Percentiles rank a stretch among this genome's conserved stretches.
These are phyloP conservation scores for Taurulus bubalis DNA, from an alignment of 2,113 vertebrate species.

Conservation along the genomic window DNA sequence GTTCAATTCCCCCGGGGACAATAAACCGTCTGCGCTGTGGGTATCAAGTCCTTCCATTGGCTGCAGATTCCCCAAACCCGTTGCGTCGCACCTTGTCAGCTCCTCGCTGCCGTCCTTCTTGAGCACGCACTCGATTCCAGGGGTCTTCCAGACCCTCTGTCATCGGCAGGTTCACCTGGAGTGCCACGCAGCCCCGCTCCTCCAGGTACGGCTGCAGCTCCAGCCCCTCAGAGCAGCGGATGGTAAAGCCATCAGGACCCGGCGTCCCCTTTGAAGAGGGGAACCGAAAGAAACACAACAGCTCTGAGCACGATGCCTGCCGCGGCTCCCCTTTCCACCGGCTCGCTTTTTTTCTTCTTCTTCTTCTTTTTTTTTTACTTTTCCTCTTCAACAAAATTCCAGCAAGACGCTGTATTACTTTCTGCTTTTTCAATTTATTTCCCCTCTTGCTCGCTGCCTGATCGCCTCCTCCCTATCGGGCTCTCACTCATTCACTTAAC, in stretches of 20 bases:
- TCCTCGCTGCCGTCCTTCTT: neutral
- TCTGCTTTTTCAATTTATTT: conserved; percentile 80
- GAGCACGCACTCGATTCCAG: conserved; percentile 15
- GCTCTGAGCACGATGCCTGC: conserved; percentile 71
- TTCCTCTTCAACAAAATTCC: conserved; percentile 62
- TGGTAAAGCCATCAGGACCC: conserved; percentile 80
- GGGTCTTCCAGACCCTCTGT: neutral
- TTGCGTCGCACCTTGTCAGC: neutral
- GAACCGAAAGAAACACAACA: conserved; percentile 77
- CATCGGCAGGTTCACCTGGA: conserved; percentile 36
- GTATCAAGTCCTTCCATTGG: neutral
- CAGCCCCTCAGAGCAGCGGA: conserved; percentile 59
- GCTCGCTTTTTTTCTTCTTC: conserved; percentile 24
- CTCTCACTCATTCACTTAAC: conserved; percentile 40
- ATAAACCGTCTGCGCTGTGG: neutral
- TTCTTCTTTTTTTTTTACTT: conserved; percentile 20
- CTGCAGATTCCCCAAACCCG: neutral
- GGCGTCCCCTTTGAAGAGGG: conserved; percentile 74
- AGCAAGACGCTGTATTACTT: conserved; percentile 65
- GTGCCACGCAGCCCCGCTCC: conserved; percentile 28
- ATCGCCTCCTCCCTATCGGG: conserved; percentile 33
- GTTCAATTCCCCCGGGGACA: neutral
- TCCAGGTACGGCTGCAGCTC: conserved; percentile 61
- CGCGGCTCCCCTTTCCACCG: conserved; percentile 68
- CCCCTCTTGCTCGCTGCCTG: conserved; percentile 25